Base-by-base conservation (phyloP, 2,797 vertebrate genomes). In the Chloroceryle inda region DNA sequence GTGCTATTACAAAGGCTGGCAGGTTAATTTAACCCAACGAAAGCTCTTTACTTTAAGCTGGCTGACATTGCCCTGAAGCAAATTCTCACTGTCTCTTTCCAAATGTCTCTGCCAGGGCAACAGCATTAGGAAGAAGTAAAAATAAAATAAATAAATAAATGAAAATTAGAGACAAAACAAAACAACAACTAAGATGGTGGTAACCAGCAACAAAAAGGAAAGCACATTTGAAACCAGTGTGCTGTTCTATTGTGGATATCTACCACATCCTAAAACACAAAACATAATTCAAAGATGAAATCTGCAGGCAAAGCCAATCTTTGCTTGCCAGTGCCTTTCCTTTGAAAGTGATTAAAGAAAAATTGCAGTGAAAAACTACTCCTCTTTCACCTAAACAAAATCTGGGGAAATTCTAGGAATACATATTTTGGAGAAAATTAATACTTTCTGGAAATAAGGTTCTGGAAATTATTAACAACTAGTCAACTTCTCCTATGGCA, bases 221-320 rank as follows among this genome's bases (percentile, higher is more conserved):
- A 94, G 89, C 64, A 94, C 76, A 89, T 85, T 79, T 95, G 89
- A 94, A 95, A 89, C 45, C 45, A 56, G 81, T n/a, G 45, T 56
- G 45, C 79, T 88, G 61, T 56, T 96, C 79, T 91, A 58, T 50
- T 80, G 35, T 87, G 58, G 37, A 89, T 42, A 38, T 31, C 89
- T 91, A 94, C 89, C 73, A 88, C 91, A 91, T 91, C 95, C 88
- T 85, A 96, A 85, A 94, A 94, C 61, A 92, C 38, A 87, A 88
- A 89, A 66, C 52, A 77, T 58, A 42, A 72, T 47, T 71, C 75
- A 88, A 71, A 95, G 81, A 89, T 58, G 62, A 94, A 94, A 95
- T 93, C 72, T 89, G 71, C 53, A 88, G 80, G 85, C 87, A 94
- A 92, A 95, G 80, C 64, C 72, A 94, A 78, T 79, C 62, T 94